phyloP scores from a whole-genome alignment of 2,113 vertebrate species.

The Paracanthobrama guichenoti region DNA sequence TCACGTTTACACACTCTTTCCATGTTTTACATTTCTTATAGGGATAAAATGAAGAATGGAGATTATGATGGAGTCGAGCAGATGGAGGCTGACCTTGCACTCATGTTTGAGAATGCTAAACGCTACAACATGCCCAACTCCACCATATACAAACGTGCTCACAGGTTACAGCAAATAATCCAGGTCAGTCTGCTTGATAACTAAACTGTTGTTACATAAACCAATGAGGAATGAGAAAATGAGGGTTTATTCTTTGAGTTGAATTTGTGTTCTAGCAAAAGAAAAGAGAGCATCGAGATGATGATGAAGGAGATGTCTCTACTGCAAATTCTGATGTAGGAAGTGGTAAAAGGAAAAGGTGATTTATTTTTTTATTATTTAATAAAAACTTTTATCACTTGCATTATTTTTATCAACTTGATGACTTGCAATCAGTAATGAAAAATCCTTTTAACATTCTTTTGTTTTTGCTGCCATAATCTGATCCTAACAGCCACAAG shows the following conservation, averaged over 20 bases:
- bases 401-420: too few species aligned
- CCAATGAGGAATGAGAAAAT: not conserved
- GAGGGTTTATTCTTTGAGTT: not conserved
- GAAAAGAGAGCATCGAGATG: slow-evolving; percentile 90
- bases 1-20: not conserved
- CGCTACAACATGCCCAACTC: slow-evolving; percentile 98
- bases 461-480: not conserved
- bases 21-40: slow-evolving; percentile 58
- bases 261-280: slow-evolving; percentile 79
- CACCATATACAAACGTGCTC: slow-evolving; percentile 93
- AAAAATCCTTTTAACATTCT: not conserved
- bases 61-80: slow-evolving; percentile 93
- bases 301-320: slow-evolving; percentile 94
- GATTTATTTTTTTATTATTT: not conserved
- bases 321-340: slow-evolving; percentile 85
- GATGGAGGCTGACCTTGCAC: slow-evolving; percentile 88
- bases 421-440: not conserved
- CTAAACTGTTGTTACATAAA: not conserved
- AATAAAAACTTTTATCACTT: too few species aligned
- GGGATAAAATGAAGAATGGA: slow-evolving; percentile 91
- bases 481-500: slow-evolving; percentile 78
- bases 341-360: slow-evolving; percentile 94
- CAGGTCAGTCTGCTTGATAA: slow-evolving; percentile 77
- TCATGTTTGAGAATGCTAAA: slow-evolving; percentile 99
- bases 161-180: slow-evolving; percentile 94